Percentiles rank a stretch among this genome's conserved stretches.
phyloP scores from a whole-genome alignment of 2,113 vertebrate genomes.

The Gavialis gangeticus region DNA sequence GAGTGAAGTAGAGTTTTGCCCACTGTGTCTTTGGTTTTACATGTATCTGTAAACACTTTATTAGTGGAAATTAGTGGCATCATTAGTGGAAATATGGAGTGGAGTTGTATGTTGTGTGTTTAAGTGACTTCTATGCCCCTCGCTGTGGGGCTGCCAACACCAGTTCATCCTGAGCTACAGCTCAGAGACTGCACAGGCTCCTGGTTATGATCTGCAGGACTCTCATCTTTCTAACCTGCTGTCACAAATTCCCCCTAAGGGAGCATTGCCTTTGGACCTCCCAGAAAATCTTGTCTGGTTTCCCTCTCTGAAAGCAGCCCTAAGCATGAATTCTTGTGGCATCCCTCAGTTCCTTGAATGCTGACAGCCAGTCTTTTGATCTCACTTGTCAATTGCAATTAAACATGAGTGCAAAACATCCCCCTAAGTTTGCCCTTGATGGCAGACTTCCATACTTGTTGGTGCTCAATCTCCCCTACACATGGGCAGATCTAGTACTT shows the following conservation, averaged over 20 bases:
- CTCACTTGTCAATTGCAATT: background rate
- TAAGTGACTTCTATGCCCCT: background rate
- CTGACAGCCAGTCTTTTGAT: too few species aligned
- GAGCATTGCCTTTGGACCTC: too few species aligned
- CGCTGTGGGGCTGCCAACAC: background rate
- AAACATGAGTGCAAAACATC: background rate
- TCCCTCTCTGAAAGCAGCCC: too few species aligned
- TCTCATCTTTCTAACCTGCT: background rate
- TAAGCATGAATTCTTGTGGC: too few species aligned
- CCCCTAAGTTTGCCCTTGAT: background rate
- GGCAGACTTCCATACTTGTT: background rate
- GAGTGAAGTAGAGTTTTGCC: too few species aligned
- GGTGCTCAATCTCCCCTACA: background rate
- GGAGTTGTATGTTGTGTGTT: background rate
- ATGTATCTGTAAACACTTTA: too few species aligned
- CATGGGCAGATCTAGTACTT: background rate
- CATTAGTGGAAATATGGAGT: background rate
- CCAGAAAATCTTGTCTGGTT: too few species aligned
- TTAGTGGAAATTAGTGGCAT: background rate
- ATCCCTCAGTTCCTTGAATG: too few species aligned
- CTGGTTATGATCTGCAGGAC: background rate
- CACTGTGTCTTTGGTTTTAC: too few species aligned
- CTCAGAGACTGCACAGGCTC: accelerated
- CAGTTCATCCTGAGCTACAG: background rate
- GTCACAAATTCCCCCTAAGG: too few species aligned